Percentiles rank a stretch among this genome's conserved stretches.
These are phyloP conservation scores for Podargus strigoides DNA, from an alignment of 2,797 vertebrate genomes.

Conservation along the genomic window DNA sequence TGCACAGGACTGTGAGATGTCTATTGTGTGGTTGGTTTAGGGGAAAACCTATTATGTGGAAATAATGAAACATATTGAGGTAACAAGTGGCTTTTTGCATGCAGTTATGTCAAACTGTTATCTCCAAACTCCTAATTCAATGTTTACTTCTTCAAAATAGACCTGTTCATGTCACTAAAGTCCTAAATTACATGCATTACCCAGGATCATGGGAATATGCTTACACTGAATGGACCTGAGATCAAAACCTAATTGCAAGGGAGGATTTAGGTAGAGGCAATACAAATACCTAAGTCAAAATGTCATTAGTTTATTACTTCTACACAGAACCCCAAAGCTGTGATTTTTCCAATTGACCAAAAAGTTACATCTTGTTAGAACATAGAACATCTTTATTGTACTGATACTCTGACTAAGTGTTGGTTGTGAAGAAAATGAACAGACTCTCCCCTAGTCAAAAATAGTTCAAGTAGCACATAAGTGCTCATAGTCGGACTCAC, in stretches of 20 bases:
- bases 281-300: neutral
- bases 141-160: neutral
- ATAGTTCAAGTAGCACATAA: neutral
- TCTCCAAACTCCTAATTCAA: neutral
- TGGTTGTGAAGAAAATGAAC: neutral
- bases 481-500: neutral
- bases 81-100: neutral
- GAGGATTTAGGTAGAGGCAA: neutral
- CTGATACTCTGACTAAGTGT: neutral
- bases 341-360: neutral
- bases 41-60: neutral
- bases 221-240: neutral
- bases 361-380: neutral
- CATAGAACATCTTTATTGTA: neutral
- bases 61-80: neutral
- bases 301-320: neutral
- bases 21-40: neutral
- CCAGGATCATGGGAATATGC: neutral
- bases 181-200: no score
- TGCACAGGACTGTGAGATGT: neutral
- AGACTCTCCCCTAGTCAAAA: neutral
- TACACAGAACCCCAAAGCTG: no score
- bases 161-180: neutral
- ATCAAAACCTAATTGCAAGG: neutral
- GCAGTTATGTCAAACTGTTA: neutral